phyloP scores from a whole-genome alignment of 2,888 invertebrate genomes.

The Aromia moschata region DNA sequence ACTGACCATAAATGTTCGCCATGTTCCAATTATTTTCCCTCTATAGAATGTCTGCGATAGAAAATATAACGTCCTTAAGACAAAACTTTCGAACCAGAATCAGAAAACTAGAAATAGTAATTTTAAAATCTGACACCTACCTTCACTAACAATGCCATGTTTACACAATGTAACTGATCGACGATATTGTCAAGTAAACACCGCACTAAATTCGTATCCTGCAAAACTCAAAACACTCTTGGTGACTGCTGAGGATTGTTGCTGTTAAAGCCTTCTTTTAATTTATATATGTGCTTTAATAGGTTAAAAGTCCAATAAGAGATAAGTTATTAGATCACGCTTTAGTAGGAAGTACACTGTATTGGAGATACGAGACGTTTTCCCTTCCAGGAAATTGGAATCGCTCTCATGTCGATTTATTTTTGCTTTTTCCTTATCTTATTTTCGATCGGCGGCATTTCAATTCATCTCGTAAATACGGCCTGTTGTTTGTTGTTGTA shows the following conservation, averaged over 20 bases:
- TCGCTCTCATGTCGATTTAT: slow-evolving; percentile 5
- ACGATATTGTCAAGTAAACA: neutral
- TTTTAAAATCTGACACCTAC: neutral
- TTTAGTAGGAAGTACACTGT: slow-evolving; percentile 29
- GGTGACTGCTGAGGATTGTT: neutral
- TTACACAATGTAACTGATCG: neutral
- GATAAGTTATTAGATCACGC: slow-evolving; percentile 33
- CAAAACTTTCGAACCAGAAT: no score
- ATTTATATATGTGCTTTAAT: slow-evolving; percentile 34
- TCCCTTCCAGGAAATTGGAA: slow-evolving; percentile 23
- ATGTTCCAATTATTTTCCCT: no score
- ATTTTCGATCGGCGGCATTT: slow-evolving; percentile 5
- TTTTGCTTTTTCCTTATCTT: slow-evolving; percentile 15
- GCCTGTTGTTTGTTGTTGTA: slow-evolving; percentile 11
- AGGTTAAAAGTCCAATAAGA: slow-evolving; percentile 35
- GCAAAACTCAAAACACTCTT: slow-evolving; percentile 1
- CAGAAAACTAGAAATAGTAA: neutral
- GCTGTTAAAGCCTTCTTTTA: neutral
- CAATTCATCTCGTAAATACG: neutral
- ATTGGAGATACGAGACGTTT: slow-evolving; percentile 13
- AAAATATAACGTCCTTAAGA: no score
- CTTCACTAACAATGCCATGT: slow-evolving; percentile 8
- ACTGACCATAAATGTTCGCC: no score
- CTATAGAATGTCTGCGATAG: no score
- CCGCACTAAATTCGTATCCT: neutral